Base-by-base conservation (phyloP, 2,113 vertebrate genomes). In the Bubo blakistoni region DNA sequence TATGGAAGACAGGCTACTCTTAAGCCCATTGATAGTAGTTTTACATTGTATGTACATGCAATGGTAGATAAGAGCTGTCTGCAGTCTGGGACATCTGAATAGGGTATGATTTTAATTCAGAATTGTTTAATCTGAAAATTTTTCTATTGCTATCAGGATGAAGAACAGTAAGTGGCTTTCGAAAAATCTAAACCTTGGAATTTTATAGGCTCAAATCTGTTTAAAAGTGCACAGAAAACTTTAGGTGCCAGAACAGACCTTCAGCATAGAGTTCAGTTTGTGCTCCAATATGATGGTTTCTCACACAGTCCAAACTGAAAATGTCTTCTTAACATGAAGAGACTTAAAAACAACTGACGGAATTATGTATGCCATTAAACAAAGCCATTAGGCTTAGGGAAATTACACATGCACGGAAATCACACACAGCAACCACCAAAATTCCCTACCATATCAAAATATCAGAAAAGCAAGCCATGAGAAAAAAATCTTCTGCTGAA, bases 371-470 rank as follows among this genome's bases (percentile, higher is more conserved):
- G 44, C 25, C 61, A 71, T 81, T 81, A 91, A 83, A 88, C 38
- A 76, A 93, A 88, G 34, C 11, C 87, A 92, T 85, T 87, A 87
- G 86, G 59, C 62, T n/a, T 77, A 32, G 90, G 82, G 67, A 96
- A 88, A 96, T 93, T 29, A 90, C 74, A 76, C 30, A 69, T 5
- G 46, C 49, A 87, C 17, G 72, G 93, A 92, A 92, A 89, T 84
- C 69, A 76, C 59, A 97, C 34, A 89, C 17, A 90, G 57, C 40
- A 87, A 79, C 15, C 10, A 79, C 16, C 2, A 6, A 61, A 94
- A 93, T 65, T 90, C 58, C 46, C 88, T 65, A 59, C 44, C 17
- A 61, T 93, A 88, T 58, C 71, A 80, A 86, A 86, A 90, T 54
- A 94, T 52, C 40, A 72, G 67, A 92, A 88, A 90, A 87, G 16